A percentile compares a stretch with the other conserved stretches of the same genome.
phyloP scores from a whole-genome alignment of 2,113 vertebrate genomes.

The Lethenteron reissneri region DNA sequence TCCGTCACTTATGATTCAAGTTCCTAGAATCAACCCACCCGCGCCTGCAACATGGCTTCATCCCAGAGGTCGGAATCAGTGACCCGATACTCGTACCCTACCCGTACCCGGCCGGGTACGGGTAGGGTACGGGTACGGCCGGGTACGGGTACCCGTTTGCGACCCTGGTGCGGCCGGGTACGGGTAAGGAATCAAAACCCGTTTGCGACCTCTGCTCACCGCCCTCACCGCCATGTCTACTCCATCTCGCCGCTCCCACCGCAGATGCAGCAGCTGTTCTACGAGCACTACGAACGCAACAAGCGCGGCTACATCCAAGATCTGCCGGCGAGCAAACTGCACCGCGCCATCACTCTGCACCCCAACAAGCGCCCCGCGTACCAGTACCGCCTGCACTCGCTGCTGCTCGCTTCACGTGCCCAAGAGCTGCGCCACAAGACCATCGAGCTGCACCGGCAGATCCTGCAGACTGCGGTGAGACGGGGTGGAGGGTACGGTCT shows the following conservation, averaged over 20 bases:
- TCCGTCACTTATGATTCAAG: too few relatives aligned
- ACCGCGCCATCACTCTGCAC: conserved; percentile 51
- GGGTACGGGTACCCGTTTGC: too few relatives aligned
- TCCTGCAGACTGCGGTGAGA: conserved; percentile 25
- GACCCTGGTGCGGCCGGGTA: too few relatives aligned
- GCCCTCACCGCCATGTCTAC: too few relatives aligned
- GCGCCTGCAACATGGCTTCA: too few relatives aligned
- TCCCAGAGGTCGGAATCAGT: too few relatives aligned
- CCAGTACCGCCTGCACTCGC: conserved; percentile 51
- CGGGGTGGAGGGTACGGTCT: conserved; percentile 21
- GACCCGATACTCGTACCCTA: too few relatives aligned
- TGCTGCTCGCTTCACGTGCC: conserved; percentile 39
- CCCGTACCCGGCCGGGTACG: too few relatives aligned
- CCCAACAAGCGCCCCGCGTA: conserved; percentile 57
- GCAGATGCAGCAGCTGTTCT: conserved; percentile 64
- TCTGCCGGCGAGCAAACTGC: conserved; percentile 54
- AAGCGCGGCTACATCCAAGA: conserved; percentile 62
- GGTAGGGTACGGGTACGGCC: too few relatives aligned
- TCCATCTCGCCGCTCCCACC: conserved; percentile 11
- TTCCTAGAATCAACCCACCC: too few relatives aligned
- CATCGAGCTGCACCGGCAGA: conserved; percentile 44
- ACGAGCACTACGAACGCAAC: conserved; percentile 61
- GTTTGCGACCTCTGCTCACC: too few relatives aligned
- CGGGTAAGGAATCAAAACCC: too few relatives aligned
- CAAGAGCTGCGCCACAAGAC: conserved; percentile 37